Base-by-base conservation (phyloP, 2,113 vertebrate genomes). In the Australoheros scitulus region DNA sequence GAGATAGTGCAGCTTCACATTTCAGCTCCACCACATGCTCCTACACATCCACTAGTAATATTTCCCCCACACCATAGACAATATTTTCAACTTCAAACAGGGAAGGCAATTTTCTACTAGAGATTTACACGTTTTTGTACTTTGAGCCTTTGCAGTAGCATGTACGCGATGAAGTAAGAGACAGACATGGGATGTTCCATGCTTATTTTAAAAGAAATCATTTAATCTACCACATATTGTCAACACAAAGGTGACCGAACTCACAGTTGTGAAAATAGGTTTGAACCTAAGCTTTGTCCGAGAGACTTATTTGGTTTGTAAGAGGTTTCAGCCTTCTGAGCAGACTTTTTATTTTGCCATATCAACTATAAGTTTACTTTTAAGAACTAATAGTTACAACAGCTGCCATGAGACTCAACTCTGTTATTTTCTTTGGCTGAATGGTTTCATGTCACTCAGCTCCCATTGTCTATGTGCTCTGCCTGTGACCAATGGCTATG, bases 401-500 rank as follows among this genome's bases (percentile, higher is more conserved):
- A 38, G 8, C 14, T 78, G 20, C 56, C 34, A 52, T 0, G 47
- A 34, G 20, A 32, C 9, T 63, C 55, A 61, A 4, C 47, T 22
- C 34, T 75, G 60, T 38, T 32, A 22, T 77, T 64, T 8, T 43
- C 11, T 80, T 9, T 8, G 38, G 18, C 41, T 87, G 10, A 68
- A 63, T 77, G 82, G 61, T 38, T 59, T 81, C 11, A 10, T 36
- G 32, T 56, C 10, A 15, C 15, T 78, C 61, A 11, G n/a, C 22
- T 76, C 9, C 32, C 52, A 65, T 82, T 83, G 10, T 63, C 56
- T 22, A 17, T 85, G 32, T 36, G 38, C n/a, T 89, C 75, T 5
- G 17, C 55, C n/a, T 55, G 17, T 76, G 70, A 83, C 75, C 29
- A 57, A 84, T 61, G 17, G 81, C 75, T 34, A 3, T 93, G 56